These are phyloP conservation scores for Ctenochaetus hawaiiensis DNA, from an alignment of 2,797 vertebrate species.

Conservation along the genomic window DNA sequence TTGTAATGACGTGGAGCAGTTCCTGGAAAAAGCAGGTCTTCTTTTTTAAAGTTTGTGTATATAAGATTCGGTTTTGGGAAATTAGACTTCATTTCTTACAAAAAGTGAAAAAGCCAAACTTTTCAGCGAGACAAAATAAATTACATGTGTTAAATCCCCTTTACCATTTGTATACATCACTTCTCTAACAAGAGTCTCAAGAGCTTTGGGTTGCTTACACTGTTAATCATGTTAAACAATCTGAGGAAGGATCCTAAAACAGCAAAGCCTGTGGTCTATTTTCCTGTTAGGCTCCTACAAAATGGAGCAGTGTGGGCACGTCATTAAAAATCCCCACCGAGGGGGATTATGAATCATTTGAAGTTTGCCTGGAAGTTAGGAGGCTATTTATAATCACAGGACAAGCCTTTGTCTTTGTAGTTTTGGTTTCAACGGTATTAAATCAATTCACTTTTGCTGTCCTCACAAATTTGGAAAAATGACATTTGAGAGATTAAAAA, in stretches of 20 bases:
- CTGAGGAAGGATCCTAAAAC: conserved; percentile 39
- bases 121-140: background rate
- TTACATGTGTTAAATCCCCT: background rate
- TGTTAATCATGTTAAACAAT: conserved; percentile 32
- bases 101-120: background rate
- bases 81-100: background rate
- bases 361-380: conserved; percentile 24
- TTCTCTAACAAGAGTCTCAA: background rate
- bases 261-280: conserved; percentile 13
- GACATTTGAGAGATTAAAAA: too few relatives aligned
- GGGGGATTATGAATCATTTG: conserved; percentile 41
- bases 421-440: background rate
- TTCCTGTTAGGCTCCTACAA: conserved; percentile 30
- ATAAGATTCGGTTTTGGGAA: background rate
- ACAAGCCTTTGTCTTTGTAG: conserved; percentile 6
- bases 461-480: background rate
- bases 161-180: conserved; percentile 5
- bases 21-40: conserved; percentile 29
- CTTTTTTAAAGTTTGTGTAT: background rate
- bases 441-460: background rate
- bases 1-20: background rate
- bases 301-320: conserved; percentile 3
- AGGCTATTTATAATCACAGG: conserved; percentile 32
- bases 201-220: background rate
- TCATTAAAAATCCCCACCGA: conserved; percentile 50